A percentile compares a stretch with the other conserved stretches of the same genome.
Evolutionary conservation across 2,113 vertebrate species (phyloP).

Genomic region (Gambusia holbrooki): DNA sequence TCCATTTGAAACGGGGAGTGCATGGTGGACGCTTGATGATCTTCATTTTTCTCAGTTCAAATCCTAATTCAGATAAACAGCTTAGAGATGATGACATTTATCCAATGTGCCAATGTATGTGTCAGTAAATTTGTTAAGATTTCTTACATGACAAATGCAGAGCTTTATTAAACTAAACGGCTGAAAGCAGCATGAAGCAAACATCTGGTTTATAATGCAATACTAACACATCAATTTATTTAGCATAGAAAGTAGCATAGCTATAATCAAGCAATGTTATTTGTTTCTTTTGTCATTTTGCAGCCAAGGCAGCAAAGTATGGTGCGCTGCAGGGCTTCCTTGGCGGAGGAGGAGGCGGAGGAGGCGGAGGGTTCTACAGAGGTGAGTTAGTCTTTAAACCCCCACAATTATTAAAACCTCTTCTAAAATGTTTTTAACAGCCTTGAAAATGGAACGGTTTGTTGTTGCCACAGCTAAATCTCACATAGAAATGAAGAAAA

Average conservation of each 20-base stretch:
- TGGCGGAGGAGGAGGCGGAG: conserved; percentile 58
- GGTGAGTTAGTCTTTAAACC: conserved; percentile 47
- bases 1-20: conserved; percentile 15
- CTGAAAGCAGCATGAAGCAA: neutral
- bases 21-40: no score
- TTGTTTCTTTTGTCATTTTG: conserved; percentile 20
- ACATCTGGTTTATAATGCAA: neutral
- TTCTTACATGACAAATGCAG: no score
- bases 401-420: neutral
- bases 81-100: neutral
- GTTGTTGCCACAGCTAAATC: no score
- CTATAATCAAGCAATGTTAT: neutral
- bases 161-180: no score
- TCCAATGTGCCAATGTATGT: neutral
- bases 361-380: conserved; percentile 68
- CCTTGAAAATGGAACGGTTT: no score
- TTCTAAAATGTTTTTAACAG: neutral
- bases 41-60: no score
- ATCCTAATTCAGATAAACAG: no score
- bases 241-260: neutral
- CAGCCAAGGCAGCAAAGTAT: conserved; percentile 85
- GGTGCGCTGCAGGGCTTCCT: conserved; percentile 77
- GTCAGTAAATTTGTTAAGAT: neutral
- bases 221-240: neutral
- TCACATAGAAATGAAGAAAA: no score